phyloP scores from a whole-genome alignment of 2,113 vertebrate genomes.

The Notarius lentiginosus region DNA sequence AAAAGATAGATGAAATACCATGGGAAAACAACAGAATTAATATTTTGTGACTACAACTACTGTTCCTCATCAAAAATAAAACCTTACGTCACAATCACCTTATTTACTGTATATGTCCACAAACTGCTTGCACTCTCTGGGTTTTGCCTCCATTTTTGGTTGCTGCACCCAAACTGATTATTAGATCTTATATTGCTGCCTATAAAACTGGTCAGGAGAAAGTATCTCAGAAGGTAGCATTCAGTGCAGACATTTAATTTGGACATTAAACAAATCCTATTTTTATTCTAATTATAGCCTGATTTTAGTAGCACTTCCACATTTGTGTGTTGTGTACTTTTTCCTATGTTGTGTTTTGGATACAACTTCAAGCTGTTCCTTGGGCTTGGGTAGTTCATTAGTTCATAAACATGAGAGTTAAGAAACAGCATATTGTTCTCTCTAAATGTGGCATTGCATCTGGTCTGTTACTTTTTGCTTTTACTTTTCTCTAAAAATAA shows the following conservation, averaged over 20 bases:
- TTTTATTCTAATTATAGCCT: background rate
- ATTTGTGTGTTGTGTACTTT: background rate
- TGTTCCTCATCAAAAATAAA: background rate
- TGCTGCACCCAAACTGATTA: too few species aligned
- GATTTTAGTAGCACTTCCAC: background rate
- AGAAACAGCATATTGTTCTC: too few species aligned
- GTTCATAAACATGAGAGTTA: too few species aligned
- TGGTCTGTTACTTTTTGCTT: too few species aligned
- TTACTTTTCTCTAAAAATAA: too few species aligned
- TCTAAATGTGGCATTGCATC: too few species aligned
- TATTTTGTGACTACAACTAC: background rate
- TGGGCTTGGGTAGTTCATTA: too few species aligned
- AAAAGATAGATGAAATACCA: too few species aligned
- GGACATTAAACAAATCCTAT: background rate
- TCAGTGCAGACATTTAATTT: background rate
- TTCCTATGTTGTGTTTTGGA: background rate
- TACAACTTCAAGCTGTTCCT: background rate
- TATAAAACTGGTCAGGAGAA: background rate
- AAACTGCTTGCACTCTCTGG: too few species aligned
- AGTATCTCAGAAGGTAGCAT: background rate
- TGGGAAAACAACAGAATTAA: too few species aligned
- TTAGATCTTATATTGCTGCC: background rate
- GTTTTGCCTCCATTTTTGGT: too few species aligned
- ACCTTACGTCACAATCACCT: background rate
- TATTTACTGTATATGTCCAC: too few species aligned